Percentiles rank a stretch among this genome's conserved stretches.
phyloP scores from a whole-genome alignment of 2,113 vertebrate genomes.

The Porphyrio hochstetteri region DNA sequence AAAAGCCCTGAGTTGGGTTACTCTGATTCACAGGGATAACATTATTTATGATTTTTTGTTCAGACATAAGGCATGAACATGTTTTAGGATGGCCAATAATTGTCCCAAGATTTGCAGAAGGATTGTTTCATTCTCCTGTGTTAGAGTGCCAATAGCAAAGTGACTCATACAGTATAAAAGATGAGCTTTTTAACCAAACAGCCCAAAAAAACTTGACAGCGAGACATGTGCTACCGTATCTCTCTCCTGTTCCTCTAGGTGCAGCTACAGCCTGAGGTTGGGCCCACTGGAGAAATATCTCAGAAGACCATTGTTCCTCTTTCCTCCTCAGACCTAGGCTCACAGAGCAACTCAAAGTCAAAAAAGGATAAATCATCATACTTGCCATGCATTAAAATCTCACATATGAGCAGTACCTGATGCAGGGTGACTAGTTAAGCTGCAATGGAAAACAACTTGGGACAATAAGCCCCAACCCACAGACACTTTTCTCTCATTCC shows the following conservation, averaged over 20 bases:
- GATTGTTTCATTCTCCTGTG: background rate
- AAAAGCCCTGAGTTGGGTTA: background rate
- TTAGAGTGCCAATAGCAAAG: background rate
- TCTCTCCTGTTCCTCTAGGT: background rate
- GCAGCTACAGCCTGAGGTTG: background rate
- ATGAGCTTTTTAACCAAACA: background rate
- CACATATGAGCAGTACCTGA: background rate
- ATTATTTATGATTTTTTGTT: conserved; percentile 7
- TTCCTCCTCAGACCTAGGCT: background rate
- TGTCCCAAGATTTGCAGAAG: background rate
- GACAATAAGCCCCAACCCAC: background rate
- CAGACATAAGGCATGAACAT: background rate
- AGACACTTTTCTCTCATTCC: background rate
- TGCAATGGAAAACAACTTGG: background rate
- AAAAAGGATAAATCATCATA: background rate
- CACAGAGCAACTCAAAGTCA: background rate
- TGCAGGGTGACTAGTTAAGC: background rate
- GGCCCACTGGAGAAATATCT: background rate
- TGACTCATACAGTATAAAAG: background rate
- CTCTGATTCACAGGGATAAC: background rate
- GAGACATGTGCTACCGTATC: fast-evolving
- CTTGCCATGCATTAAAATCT: background rate
- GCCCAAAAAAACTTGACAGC: background rate
- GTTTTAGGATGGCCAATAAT: background rate
- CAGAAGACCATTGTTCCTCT: background rate